These are phyloP conservation scores for Lycocerus yunnanus DNA, from an alignment of 2,888 invertebrate genomes.

Conservation along the genomic window DNA sequence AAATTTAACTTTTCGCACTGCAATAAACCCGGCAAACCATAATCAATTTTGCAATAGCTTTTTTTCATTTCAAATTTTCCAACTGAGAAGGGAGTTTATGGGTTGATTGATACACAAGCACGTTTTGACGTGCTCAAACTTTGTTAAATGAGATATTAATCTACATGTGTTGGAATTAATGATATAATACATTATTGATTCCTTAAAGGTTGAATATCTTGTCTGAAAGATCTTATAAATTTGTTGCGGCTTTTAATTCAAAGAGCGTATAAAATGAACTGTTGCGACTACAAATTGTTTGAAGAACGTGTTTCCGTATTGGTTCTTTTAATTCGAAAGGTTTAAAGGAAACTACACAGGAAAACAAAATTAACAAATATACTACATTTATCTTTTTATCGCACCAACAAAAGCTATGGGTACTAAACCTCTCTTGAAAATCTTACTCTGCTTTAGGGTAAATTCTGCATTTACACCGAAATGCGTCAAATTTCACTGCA, in stretches of 20 bases:
- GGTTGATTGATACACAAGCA: neutral
- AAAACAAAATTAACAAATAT: conserved; percentile 26
- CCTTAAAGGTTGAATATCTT: neutral
- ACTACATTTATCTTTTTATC: neutral
- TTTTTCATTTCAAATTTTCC: neutral
- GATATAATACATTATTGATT: neutral
- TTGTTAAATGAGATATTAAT: neutral
- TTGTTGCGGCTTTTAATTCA: conserved; percentile 8
- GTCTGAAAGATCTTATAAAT: neutral
- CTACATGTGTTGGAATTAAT: neutral
- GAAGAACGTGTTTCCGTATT: conserved; percentile 26
- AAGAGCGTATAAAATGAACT: conserved; percentile 17
- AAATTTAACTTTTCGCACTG: conserved; percentile 13
- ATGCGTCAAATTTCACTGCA: no score
- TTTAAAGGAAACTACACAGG: conserved; percentile 22
- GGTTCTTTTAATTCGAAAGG: conserved; percentile 20
- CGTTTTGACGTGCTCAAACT: neutral
- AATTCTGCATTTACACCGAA: no score
- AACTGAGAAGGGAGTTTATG: neutral
- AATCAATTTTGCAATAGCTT: conserved; percentile 6
- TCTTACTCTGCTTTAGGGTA: no score
- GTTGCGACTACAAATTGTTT: conserved; percentile 29
- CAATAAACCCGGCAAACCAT: conserved; percentile 12
- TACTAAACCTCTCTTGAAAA: neutral
- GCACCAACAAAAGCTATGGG: neutral